Evolutionary conservation across 2,113 vertebrate genomes (phyloP).

Genomic region (Elgaria multicarinata): DNA sequence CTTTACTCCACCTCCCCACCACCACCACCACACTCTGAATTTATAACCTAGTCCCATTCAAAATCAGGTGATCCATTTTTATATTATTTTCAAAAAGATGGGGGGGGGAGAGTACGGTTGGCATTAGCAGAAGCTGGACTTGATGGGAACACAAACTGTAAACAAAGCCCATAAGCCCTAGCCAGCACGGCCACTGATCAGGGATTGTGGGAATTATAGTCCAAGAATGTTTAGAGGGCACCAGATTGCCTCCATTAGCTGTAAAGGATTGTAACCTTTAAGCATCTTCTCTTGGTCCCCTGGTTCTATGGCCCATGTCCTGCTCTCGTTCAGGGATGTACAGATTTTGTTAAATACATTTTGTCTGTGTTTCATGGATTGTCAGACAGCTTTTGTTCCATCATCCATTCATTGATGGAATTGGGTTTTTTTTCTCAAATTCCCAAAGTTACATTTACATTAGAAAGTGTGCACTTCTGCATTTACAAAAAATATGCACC

Average conservation of each 20-base stretch:
- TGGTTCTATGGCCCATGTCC: background rate
- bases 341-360: no score
- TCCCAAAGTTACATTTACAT: no score
- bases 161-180: background rate
- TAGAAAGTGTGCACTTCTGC: no score
- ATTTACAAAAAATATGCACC: no score
- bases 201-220: background rate
- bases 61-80: slow-evolving; percentile 83
- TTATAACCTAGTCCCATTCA: background rate
- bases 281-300: background rate
- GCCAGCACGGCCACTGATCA: background rate
- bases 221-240: background rate
- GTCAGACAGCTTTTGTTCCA: no score
- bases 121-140: slow-evolving; percentile 75
- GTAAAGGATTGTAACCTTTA: background rate
- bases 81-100: slow-evolving; percentile 66
- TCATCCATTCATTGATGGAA: no score
- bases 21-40: background rate
- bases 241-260: background rate
- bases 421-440: no score
- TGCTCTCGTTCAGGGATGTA: background rate
- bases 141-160: slow-evolving; percentile 81
- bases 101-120: slow-evolving; percentile 52
- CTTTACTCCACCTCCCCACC: background rate
- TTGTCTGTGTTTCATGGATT: no score